phyloP scores from a whole-genome alignment of 2,113 vertebrate genomes.

The Forbesichthys agassizii region DNA sequence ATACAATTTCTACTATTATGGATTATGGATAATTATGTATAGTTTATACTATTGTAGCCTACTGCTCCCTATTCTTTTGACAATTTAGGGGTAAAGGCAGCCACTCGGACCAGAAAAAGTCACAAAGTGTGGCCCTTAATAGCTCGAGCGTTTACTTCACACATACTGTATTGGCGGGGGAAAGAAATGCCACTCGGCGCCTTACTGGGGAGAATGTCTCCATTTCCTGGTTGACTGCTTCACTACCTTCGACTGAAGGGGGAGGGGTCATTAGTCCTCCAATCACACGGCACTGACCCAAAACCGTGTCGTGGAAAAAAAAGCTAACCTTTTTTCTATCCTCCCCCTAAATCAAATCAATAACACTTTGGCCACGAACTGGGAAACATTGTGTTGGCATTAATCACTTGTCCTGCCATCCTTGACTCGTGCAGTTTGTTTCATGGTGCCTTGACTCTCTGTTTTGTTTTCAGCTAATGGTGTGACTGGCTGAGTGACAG shows the following conservation, averaged over 20 bases:
- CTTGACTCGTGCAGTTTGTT: slow-evolving; percentile 70
- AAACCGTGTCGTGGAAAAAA: slow-evolving; percentile 53
- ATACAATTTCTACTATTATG: not conserved
- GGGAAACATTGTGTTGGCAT: slow-evolving; percentile 69
- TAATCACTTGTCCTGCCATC: slow-evolving; percentile 73
- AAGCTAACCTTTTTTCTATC: slow-evolving; percentile 74
- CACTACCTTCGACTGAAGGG: slow-evolving; percentile 47
- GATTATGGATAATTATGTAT: not conserved
- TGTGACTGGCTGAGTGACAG: slow-evolving; percentile 33
- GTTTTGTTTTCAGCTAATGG: slow-evolving; percentile 40
- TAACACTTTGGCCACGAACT: slow-evolving; percentile 61
- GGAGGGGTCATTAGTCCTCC: slow-evolving; percentile 64
- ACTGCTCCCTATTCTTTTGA: not conserved
- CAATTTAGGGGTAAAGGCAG: not conserved
- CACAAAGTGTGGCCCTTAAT: slow-evolving; percentile 18
- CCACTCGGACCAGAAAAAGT: not conserved
- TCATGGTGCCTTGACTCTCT: slow-evolving; percentile 41
- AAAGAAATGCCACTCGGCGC: slow-evolving; percentile 39
- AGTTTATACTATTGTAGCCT: not conserved
- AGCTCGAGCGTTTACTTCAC: slow-evolving; percentile 12
- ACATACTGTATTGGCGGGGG: not conserved
- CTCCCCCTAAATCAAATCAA: slow-evolving; percentile 68
- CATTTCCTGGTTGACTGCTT: slow-evolving; percentile 79
- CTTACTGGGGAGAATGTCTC: slow-evolving; percentile 67
- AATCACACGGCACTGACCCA: slow-evolving; percentile 60